Evolutionary conservation across 37 sponge, comb jelly and placozoan species (phyloP), one percentile per base, ranked within the genome.

Genomic region (Halichondria panicea): DNA sequence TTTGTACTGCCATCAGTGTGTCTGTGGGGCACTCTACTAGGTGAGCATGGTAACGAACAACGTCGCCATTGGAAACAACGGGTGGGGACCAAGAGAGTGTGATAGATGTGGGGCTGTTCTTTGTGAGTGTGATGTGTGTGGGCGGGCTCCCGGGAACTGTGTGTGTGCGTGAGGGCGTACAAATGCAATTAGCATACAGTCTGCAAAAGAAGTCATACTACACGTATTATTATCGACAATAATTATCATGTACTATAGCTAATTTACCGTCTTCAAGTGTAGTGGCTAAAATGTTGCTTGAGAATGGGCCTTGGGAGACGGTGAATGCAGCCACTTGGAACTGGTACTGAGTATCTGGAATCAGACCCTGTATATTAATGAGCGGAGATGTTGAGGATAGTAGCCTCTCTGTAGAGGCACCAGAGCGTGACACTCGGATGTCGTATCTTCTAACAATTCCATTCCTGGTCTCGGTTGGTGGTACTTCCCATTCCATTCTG

Each of bases 301-400:
- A 62, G 63, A 61, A 80, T n/a, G 71, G 71, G 24, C 81, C 81
- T 7, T 59, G 24, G 7, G 2, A 62, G 18, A 80, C 81, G 36
- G 83, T 82, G 0, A 36, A 68, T 13, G 83, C 83, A 31, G 83
- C 67, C 31, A 82, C 75, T n/a, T 27, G 0, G 36, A 44, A 64
- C 31, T 55, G 40, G 54, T 82, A 73, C 36, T 73, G 62, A 28
- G 39, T 32, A 22, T 63, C 63, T 46, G 77, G 77, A 41, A 64
- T 59, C 18, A 25, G 25, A 27, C 18, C 27, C 25, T 25, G 18
- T 59, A 9, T 48, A 48, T 15, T 15, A 18, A 18, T 15, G 46
- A 68, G 35, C 6, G 24, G 68, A 35, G 15, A 46, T 68, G 43
- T 3, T 68, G 46, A 43, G 45, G 25, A 5, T 3, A 19, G 27